These are phyloP conservation scores for Tragelaphus strepsiceros DNA, from an alignment of 2,113 vertebrate genomes.

Conservation along the genomic window DNA sequence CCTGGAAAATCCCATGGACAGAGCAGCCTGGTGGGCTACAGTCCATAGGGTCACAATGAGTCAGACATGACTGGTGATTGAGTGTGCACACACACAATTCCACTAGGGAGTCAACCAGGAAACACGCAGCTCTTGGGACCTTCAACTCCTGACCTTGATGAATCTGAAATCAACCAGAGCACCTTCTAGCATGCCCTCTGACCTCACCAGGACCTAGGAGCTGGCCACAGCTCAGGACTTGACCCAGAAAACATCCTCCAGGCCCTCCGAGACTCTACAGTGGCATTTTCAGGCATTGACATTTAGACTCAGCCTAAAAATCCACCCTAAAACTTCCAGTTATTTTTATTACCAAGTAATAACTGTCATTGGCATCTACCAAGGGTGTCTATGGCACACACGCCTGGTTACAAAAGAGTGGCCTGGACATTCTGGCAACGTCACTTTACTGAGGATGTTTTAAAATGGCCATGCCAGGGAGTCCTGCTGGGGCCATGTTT, in stretches of 20 bases:
- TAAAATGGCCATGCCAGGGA: background rate
- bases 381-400: background rate
- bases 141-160: background rate
- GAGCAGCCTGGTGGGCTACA: background rate
- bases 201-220: background rate
- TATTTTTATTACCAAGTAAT: conserved; percentile 32
- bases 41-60: background rate
- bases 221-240: background rate
- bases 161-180: background rate
- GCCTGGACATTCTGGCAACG: background rate
- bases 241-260: background rate
- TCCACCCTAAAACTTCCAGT: background rate
- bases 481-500: background rate
- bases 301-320: background rate
- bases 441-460: background rate
- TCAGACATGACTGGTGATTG: background rate
- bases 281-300: background rate
- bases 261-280: background rate
- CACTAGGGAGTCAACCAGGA: background rate
- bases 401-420: background rate
- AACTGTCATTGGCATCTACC: background rate
- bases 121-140: background rate
- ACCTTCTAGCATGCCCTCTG: background rate
- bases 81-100: accelerated
- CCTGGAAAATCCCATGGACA: background rate